Percentiles rank a stretch among this genome's conserved stretches.
Evolutionary conservation across 2,113 vertebrate species (phyloP).

Genomic region (Sorex araneus): DNA sequence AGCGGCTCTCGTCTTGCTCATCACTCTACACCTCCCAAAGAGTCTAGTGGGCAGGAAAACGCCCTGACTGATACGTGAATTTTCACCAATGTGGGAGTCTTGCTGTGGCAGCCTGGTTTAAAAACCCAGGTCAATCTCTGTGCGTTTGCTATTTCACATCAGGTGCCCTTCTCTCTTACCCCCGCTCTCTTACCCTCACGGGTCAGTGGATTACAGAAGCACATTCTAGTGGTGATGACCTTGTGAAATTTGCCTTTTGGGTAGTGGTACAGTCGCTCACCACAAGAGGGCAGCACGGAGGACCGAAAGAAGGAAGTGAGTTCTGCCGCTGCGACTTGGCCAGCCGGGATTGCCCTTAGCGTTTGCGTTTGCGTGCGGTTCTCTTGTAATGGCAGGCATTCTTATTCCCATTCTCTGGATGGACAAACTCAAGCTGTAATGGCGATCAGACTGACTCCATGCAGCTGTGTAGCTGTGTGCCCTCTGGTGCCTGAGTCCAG

Average conservation of each 20-base stretch:
- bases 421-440: constrained; percentile 33
- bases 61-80: not conserved
- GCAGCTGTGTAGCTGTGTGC: not conserved
- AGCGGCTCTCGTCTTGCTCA: not conserved
- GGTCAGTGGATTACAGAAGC: not conserved
- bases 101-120: not conserved
- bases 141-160: not conserved
- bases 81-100: not conserved
- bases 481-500: not conserved
- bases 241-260: constrained; percentile 14
- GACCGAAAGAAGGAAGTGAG: not conserved
- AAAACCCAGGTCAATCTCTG: not conserved
- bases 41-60: not conserved
- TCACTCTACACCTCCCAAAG: not conserved
- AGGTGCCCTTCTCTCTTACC: not conserved
- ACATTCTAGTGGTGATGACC: not conserved
- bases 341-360: not conserved
- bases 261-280: constrained; percentile 7
- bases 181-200: not conserved
- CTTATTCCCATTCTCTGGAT: constrained; percentile 31
- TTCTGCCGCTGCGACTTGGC: not conserved
- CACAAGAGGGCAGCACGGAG: constrained; percentile 77
- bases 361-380: accelerated
- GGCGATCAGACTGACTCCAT: not conserved
- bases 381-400: not conserved